Conservation (phyloP, 2,888 invertebrate genomes). For the Pyrrhia umbra region DNA sequence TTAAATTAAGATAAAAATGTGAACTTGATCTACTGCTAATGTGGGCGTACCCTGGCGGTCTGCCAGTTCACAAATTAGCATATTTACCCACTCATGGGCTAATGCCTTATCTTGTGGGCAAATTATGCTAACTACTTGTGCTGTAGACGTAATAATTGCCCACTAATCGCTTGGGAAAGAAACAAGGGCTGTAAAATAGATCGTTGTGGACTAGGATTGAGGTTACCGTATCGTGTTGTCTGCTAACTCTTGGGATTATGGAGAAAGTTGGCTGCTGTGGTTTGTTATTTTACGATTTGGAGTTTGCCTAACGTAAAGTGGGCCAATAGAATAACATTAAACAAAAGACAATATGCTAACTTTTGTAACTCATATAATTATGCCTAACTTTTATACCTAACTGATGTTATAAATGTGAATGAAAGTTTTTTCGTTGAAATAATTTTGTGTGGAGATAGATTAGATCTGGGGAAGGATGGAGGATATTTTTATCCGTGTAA, state of each 20-base stretch:
- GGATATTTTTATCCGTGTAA: no score
- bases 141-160: slow-evolving; percentile 26
- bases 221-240: neutral
- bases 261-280: neutral
- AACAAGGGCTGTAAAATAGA: neutral
- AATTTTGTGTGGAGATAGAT: no score
- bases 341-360: no score
- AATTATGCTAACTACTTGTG: slow-evolving; percentile 34
- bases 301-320: neutral
- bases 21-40: slow-evolving; percentile 27
- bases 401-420: no score
- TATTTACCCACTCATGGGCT: slow-evolving; percentile 46
- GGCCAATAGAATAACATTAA: no score
- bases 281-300: neutral
- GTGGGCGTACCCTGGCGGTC: slow-evolving; percentile 11
- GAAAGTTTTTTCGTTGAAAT: no score
- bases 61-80: slow-evolving; percentile 39
- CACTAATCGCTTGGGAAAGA: slow-evolving; percentile 15
- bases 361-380: no score
- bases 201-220: neutral
- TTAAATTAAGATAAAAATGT: slow-evolving; percentile 5
- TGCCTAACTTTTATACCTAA: no score
- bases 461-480: no score
- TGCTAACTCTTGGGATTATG: neutral
- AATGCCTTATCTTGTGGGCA: slow-evolving; percentile 19